These are phyloP conservation scores for Habropoda laboriosa DNA, from an alignment of 1,140 invertebrate genomes.

Conservation along the genomic window DNA sequence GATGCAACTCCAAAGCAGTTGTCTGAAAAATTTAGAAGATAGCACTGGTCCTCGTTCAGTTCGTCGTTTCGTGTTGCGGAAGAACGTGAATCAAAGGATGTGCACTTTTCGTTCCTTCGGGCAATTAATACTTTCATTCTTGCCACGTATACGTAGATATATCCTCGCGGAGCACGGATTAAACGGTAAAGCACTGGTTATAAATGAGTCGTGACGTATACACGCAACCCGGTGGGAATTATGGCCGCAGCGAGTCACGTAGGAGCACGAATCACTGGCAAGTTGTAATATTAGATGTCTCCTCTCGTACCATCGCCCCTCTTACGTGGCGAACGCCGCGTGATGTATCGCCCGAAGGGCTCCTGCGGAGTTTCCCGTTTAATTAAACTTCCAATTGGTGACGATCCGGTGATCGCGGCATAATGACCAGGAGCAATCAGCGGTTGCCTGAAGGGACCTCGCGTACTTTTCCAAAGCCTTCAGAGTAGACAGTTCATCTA, in stretches of 20 bases:
- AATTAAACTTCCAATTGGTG: conserved; percentile 72
- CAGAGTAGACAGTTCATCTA: background rate
- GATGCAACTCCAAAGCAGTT: background rate
- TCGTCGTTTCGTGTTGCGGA: background rate
- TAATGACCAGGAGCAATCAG: conserved; percentile 57
- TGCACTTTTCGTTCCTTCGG: background rate
- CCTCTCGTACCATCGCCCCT: conserved; percentile 12
- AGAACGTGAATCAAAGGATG: conserved; percentile 15
- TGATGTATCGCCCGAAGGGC: conserved; percentile 69
- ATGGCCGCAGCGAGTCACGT: conserved; percentile 8
- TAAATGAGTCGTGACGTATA: conserved; percentile 34
- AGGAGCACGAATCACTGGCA: background rate
- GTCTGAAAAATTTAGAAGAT: background rate
- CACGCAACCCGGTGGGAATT: conserved; percentile 28
- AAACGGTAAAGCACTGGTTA: conserved; percentile 9
- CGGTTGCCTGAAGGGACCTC: background rate
- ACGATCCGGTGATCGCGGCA: conserved; percentile 53
- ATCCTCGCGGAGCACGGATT: conserved; percentile 5
- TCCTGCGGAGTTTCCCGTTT: conserved; percentile 59
- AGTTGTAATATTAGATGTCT: conserved; percentile 2
- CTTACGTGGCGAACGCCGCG: conserved; percentile 57
- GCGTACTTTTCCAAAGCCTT: conserved; percentile 38
- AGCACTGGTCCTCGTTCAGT: background rate
- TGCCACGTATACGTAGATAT: background rate
- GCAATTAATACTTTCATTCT: conserved; percentile 6